Conservation (phyloP, 2,113 vertebrate genomes). For the Thalassarche chlororhynchos region DNA sequence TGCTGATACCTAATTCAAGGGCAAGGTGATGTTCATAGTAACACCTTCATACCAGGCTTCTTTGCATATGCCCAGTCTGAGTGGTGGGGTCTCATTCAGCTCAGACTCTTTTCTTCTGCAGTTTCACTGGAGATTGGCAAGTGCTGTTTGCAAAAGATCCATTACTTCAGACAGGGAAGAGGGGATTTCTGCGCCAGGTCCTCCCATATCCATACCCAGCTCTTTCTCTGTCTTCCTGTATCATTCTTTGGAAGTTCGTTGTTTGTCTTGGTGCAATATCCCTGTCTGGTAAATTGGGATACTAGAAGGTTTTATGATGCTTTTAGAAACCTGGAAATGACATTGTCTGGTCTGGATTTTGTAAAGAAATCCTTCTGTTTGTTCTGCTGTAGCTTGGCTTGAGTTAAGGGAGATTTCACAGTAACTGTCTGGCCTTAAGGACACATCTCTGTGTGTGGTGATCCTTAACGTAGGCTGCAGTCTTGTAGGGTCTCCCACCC, state of each 20-base stretch:
- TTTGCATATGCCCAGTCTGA: not conserved
- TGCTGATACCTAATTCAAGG: not conserved
- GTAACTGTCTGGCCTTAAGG: not conserved
- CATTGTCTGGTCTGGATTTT: not conserved
- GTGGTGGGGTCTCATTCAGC: not conserved
- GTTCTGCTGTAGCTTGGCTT: not conserved
- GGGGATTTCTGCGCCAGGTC: not conserved
- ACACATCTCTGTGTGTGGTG: not conserved
- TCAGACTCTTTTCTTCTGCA: not conserved
- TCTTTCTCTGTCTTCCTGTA: not conserved
- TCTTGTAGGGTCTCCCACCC: not conserved
- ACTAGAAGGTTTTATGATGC: not conserved
- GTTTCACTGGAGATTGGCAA: not conserved
- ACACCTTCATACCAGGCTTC: not conserved
- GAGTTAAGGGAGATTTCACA: not conserved
- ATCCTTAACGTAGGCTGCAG: not conserved
- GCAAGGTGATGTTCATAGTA: not conserved
- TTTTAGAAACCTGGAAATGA: not conserved
- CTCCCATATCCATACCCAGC: not conserved
- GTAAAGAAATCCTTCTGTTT: not conserved
- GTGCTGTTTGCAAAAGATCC: not conserved
- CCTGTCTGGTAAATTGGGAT: not conserved
- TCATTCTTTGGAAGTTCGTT: not conserved
- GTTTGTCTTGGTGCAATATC: not conserved
- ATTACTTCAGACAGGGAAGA: not conserved